Evolutionary conservation across 2,113 vertebrate species (phyloP).

Genomic region (Antennarius striatus): DNA sequence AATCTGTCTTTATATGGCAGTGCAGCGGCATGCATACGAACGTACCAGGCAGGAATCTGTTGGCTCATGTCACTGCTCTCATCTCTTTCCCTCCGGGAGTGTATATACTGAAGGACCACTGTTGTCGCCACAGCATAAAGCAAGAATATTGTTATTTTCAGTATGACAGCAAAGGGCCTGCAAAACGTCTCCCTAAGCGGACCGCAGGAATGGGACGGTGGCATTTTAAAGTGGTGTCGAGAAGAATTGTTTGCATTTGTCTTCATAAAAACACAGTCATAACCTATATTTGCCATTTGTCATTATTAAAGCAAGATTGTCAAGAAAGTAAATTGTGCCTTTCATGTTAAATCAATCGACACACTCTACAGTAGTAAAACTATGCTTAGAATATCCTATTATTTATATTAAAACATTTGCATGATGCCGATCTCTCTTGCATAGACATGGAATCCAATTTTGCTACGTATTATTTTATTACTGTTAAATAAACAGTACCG

Average conservation of each 20-base stretch:
- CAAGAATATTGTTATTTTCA: too few relatives aligned
- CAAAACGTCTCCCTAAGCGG: slow-evolving; percentile 8
- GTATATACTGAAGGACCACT: slow-evolving; percentile 33
- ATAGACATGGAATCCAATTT: too few relatives aligned
- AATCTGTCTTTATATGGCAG: slow-evolving; percentile 64
- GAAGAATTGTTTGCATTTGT: slow-evolving; percentile 25
- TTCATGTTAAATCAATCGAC: slow-evolving; percentile 4
- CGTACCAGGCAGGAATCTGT: slow-evolving; percentile 45
- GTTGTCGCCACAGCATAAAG: slow-evolving; percentile 38
- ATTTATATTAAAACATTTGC: too few relatives aligned
- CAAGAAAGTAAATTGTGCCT: slow-evolving; percentile 5
- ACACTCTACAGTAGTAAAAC: neutral
- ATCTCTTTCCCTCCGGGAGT: slow-evolving; percentile 53
- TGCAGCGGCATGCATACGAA: slow-evolving; percentile 27
- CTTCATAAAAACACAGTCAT: slow-evolving; percentile 23
- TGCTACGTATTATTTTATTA: too few relatives aligned
- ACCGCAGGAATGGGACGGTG: slow-evolving; percentile 12
- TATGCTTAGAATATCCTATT: too few relatives aligned
- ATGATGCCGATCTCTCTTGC: too few relatives aligned
- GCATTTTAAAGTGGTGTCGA: slow-evolving; percentile 21
- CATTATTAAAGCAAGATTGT: slow-evolving; percentile 21
- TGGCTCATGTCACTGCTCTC: slow-evolving; percentile 52
- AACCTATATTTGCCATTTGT: slow-evolving; percentile 20
- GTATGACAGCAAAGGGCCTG: slow-evolving; percentile 7
- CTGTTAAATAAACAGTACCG: slow-evolving; percentile 40